Percentiles rank a stretch among this genome's conserved stretches.
Evolutionary conservation across 2,888 invertebrate genomes (phyloP).

Genomic region (Corythucha ciliata): DNA sequence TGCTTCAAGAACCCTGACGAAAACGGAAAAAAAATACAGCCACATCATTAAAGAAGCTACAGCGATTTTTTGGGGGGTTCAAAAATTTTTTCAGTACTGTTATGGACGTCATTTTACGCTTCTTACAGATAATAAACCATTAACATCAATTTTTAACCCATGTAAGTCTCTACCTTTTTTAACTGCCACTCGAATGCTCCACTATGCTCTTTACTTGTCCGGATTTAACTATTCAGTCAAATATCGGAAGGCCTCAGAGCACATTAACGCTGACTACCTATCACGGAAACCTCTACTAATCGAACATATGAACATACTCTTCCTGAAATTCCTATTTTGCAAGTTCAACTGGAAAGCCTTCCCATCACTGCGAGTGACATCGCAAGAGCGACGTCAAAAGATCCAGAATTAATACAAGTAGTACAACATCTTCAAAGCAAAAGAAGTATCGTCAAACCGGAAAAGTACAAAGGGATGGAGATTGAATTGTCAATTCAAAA

Average conservation of each 20-base stretch:
- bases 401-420: too few species aligned
- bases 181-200: slow-evolving; percentile 6
- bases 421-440: too few species aligned
- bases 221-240: slow-evolving; percentile 15
- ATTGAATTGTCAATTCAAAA: slow-evolving; percentile 13
- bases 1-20: slow-evolving; percentile 11
- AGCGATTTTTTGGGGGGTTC: slow-evolving; percentile 38
- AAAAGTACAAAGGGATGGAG: too few species aligned
- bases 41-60: slow-evolving; percentile 29
- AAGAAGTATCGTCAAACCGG: too few species aligned
- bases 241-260: slow-evolving; percentile 11
- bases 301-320: too few species aligned
- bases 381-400: slow-evolving; percentile 12
- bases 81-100: slow-evolving; percentile 40
- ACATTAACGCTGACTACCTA: slow-evolving; percentile 17
- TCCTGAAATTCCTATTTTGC: slow-evolving; percentile 9
- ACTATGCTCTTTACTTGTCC: slow-evolving; percentile 18
- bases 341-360: slow-evolving; percentile 8
- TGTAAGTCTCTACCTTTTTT: slow-evolving; percentile 10
- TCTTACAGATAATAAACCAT: slow-evolving; percentile 39
- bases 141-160: slow-evolving; percentile 26
- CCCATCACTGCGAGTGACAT: slow-evolving; percentile 8
- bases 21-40: slow-evolving; percentile 17
- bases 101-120: slow-evolving; percentile 39
- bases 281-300: slow-evolving; percentile 16